phyloP scores from a whole-genome alignment of 2,113 vertebrate species.

The Athene noctua region DNA sequence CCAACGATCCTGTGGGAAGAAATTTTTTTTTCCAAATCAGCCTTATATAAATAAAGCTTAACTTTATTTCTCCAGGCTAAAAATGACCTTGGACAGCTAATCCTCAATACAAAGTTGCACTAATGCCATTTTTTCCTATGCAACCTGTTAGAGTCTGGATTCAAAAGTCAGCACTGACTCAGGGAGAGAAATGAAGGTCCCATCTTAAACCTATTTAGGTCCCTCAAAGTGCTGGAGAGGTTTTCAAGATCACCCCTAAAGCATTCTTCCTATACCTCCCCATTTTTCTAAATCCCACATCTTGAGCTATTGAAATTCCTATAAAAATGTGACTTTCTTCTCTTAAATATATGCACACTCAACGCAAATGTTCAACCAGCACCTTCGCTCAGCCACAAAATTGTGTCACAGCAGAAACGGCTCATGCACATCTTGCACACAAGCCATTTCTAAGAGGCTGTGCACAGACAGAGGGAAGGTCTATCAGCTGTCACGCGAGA shows the following conservation, averaged over 20 bases:
- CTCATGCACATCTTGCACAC: not conserved
- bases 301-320: not conserved
- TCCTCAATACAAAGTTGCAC: constrained; percentile 56
- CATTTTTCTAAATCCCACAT: not conserved
- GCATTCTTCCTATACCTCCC: not conserved
- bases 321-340: not conserved
- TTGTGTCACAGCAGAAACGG: not conserved
- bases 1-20: constrained; percentile 91
- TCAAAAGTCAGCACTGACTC: not conserved
- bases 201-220: not conserved
- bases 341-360: not conserved
- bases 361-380: not conserved
- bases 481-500: not conserved
- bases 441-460: not conserved
- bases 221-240: not conserved
- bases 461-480: not conserved
- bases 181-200: not conserved
- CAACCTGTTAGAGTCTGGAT: constrained; percentile 52
- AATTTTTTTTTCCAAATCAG: constrained; percentile 72
- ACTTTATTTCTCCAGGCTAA: constrained; percentile 75
- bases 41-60: constrained; percentile 77
- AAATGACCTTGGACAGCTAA: constrained; percentile 74
- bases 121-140: constrained; percentile 35
- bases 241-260: not conserved
- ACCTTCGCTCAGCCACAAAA: not conserved